Base-by-base conservation (phyloP, 2,888 invertebrate genomes). In the Ophion ellenae region DNA sequence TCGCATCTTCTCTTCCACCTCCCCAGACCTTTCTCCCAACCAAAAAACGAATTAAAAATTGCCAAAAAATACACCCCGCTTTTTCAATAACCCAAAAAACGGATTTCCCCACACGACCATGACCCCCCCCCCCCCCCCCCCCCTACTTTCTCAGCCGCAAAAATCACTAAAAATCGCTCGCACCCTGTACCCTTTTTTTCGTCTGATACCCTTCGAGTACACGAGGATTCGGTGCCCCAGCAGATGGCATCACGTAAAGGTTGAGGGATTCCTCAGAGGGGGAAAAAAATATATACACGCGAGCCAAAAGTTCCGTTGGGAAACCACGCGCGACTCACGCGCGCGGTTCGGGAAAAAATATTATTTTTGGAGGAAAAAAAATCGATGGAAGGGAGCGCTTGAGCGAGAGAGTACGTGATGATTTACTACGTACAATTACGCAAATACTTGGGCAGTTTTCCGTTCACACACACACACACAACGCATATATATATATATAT, bases 291-390 rank as follows among this genome's bases (percentile, higher is more conserved):
- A 14, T n/a, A 4, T 3, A 4, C 5, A 61, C 24, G 45, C 20
- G 45, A 17, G 17, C n/a, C 24, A 20, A 57, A 81, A 64, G 63
- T 78, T 78, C 84, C 80, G 86, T 84, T 86, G 76, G 32, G 28
- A 74, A 82, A 86, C 67, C 84, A 86, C 86, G 86, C 83, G 86
- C 69, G 69, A 67, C 80, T 83, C 86, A 75, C 85, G 76, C 83
- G 85, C 83, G 66, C 11, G 40, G 63, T 36, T 45, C 17, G 17
- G 64, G 70, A 70, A 75, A 81, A 77, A 74, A 45, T 45, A 40
- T 28, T 28, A 61, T 63, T 45, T 71, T 64, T 3, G 32, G 71
- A 80, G 32, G 32, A 70, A 59, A 76, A 17, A 40, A 71, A 61
- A 61, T 69, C 2, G 57, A 63, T 24, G 20, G 24, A 32, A 24